These are phyloP conservation scores for Perdix hodgsoniae DNA, from an alignment of 2,797 vertebrate species.

Conservation along the genomic window DNA sequence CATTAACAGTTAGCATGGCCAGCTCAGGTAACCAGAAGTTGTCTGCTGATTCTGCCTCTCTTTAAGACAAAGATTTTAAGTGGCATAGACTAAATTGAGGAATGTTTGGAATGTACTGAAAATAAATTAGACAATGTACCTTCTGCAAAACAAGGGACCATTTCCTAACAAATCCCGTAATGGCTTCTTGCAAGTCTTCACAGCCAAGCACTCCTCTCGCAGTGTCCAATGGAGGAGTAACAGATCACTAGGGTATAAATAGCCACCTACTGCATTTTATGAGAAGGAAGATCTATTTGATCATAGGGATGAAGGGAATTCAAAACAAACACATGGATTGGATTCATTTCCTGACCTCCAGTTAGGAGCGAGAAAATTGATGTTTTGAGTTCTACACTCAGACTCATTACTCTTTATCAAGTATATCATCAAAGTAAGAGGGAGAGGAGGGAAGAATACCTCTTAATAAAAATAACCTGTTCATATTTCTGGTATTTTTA, in stretches of 20 bases:
- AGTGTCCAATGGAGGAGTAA: background rate
- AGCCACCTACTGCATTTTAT: background rate
- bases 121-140: background rate
- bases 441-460: background rate
- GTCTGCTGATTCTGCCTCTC: background rate
- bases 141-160: background rate
- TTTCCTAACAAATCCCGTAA: background rate
- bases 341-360: constrained; percentile 15
- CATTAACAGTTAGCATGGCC: background rate
- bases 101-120: background rate
- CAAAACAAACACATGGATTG: background rate
- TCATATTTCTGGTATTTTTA: background rate
- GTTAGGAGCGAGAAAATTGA: constrained; percentile 23
- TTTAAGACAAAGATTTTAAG: background rate
- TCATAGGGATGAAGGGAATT: constrained; percentile 38
- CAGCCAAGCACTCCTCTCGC: background rate
- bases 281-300: constrained; percentile 6
- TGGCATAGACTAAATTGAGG: background rate
- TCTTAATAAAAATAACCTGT: background rate
- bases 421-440: background rate
- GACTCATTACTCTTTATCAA: constrained; percentile 16
- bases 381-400: constrained; percentile 5
- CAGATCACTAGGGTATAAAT: background rate
- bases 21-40: background rate
- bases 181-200: background rate